A percentile compares a stretch with the other conserved stretches of the same genome.
These are phyloP conservation scores for Hydractinia symbiolongicarpus DNA, from an alignment of 30 jellyfish, hydroid and myxozoan species.

Conservation along the genomic window DNA sequence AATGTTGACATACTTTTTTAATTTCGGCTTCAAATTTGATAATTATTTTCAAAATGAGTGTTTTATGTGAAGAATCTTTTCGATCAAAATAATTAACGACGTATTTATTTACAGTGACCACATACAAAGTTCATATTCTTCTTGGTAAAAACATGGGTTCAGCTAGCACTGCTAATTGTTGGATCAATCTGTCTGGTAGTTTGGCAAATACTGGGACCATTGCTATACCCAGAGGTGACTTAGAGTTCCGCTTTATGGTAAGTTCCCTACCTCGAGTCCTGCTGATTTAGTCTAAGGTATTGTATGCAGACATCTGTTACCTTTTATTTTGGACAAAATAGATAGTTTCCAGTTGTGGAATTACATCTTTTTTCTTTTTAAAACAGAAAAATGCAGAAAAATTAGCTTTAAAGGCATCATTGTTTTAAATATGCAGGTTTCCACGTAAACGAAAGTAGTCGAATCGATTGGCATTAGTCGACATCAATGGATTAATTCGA, in stretches of 20 bases:
- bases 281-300: background rate
- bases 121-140: conserved; percentile 51
- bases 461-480: no score
- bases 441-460: no score
- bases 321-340: background rate
- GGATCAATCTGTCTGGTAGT: conserved; percentile 77
- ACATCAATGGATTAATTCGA: no score
- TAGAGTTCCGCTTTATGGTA: conserved; percentile 66
- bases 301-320: no score
- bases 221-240: conserved; percentile 62
- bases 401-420: no score
- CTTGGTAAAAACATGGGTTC: conserved; percentile 69
- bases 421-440: no score
- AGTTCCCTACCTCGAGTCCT: background rate
- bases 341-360: background rate
- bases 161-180: conserved; percentile 71
- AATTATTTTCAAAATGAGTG: background rate
- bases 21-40: background rate
- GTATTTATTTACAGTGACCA: conserved; percentile 34
- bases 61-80: background rate
- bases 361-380: background rate
- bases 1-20: no score
- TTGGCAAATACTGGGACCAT: conserved; percentile 49
- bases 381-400: no score
- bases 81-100: background rate